Conservation (phyloP, 1,140 invertebrate genomes). For the Lamellibrachia luymesi region DNA sequence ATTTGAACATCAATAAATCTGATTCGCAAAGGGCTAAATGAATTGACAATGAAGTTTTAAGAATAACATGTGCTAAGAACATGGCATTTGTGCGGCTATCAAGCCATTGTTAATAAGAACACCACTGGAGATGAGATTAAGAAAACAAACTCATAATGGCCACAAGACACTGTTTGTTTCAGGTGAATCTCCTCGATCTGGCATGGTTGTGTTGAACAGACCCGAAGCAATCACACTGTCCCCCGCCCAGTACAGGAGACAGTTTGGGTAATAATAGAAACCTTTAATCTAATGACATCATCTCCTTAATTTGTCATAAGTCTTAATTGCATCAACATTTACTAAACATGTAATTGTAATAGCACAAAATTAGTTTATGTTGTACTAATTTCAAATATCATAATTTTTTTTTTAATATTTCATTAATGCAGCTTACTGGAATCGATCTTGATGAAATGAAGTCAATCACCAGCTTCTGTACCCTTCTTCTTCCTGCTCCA, state of each 20-base stretch:
- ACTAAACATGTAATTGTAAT: no score
- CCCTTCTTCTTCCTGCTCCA: background rate
- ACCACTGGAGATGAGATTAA: no score
- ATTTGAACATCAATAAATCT: no score
- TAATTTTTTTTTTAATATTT: no score
- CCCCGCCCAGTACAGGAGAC: background rate
- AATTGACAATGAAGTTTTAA: no score
- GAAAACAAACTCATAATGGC: no score
- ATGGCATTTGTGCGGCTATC: no score
- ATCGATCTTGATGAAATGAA: no score
- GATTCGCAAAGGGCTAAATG: no score
- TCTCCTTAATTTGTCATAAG: conserved; percentile 3
- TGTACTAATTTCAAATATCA: background rate
- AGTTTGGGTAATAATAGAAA: conserved; percentile 1
- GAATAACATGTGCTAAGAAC: no score
- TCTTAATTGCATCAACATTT: background rate
- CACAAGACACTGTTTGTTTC: background rate
- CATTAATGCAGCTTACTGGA: no score
- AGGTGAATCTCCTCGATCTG: background rate
- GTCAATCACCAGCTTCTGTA: background rate
- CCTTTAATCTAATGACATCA: background rate
- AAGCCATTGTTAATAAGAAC: no score
- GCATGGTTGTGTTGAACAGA: background rate
- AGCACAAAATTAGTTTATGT: background rate
- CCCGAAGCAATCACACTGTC: background rate